Evolutionary conservation across 2,797 vertebrate species (phyloP).

Genomic region (Lacerta agilis): DNA sequence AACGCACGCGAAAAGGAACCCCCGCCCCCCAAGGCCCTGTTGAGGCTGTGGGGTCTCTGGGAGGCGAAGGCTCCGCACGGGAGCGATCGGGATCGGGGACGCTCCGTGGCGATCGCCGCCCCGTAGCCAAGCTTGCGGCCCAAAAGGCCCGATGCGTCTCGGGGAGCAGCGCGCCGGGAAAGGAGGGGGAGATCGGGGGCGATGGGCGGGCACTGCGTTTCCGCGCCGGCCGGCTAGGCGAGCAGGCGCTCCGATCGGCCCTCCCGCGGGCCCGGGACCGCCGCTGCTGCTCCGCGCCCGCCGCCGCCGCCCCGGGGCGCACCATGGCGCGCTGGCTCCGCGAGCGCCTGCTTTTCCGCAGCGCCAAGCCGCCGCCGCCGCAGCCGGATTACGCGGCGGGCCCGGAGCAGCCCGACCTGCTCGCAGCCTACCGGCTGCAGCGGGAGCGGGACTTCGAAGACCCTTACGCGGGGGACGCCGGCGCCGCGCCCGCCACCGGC

Average conservation of each 20-base stretch:
- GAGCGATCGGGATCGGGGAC: background rate
- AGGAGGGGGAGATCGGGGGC: background rate
- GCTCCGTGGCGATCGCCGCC: too few relatives aligned
- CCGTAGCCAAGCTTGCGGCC: too few relatives aligned
- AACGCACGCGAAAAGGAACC: background rate
- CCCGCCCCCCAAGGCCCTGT: too few relatives aligned
- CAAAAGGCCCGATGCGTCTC: background rate
- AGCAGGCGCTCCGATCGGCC: background rate
- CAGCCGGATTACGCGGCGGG: constrained; percentile 74
- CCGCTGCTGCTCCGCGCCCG: constrained; percentile 1
- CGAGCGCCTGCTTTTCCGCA: constrained; percentile 96
- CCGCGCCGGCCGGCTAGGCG: background rate
- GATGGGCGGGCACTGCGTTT: background rate
- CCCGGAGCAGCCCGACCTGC: constrained; percentile 90
- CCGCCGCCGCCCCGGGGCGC: constrained; percentile 77
- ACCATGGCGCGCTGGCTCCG: constrained; percentile 97
- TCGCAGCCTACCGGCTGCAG: constrained; percentile 94
- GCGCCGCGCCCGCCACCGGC: constrained; percentile 70
- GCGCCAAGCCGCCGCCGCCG: constrained; percentile 89
- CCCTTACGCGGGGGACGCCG: constrained; percentile 87
- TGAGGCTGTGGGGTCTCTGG: background rate
- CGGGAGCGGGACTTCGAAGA: constrained; percentile 96
- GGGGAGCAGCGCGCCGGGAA: background rate
- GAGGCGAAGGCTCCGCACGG: too few relatives aligned
- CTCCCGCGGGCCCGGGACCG: background rate